Conservation (phyloP, 2,113 vertebrate genomes). For the Etia nguti region DNA sequence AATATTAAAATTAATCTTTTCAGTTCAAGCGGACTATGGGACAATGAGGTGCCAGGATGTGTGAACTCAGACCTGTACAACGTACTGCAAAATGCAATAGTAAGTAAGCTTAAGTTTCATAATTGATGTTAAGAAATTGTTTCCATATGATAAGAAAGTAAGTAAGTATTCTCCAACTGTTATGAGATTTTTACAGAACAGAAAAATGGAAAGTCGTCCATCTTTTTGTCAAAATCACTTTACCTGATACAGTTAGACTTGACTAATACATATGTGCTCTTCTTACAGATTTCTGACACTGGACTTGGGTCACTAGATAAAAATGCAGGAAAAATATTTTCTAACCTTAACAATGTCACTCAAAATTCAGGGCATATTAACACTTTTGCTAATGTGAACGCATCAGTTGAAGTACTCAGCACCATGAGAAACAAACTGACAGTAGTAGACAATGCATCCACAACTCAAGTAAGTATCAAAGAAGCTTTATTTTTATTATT, state of each 20-base stretch:
- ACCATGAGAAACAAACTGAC: fast-evolving
- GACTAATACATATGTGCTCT: not conserved
- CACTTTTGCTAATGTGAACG: conserved; percentile 19
- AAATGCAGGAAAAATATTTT: not conserved
- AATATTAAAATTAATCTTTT: not conserved
- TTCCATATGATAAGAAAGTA: not conserved
- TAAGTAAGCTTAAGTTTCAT: not conserved
- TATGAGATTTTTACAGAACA: not conserved
- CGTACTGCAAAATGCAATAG: not conserved
- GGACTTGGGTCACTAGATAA: conserved; percentile 33
- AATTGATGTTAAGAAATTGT: not conserved
- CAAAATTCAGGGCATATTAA: not conserved
- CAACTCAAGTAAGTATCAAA: conserved; percentile 36
- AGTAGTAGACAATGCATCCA: fast-evolving
- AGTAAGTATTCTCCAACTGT: not conserved
- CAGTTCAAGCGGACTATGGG: fast-evolving
- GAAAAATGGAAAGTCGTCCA: not conserved
- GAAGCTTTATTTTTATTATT: not conserved
- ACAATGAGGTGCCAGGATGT: not conserved
- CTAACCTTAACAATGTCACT: not conserved
- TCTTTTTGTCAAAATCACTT: not conserved
- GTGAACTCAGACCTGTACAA: not conserved
- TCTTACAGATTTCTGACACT: conserved; percentile 43
- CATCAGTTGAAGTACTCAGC: not conserved
- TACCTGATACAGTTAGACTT: not conserved